These are phyloP conservation scores for Creontiades dilutus DNA, from an alignment of 2,888 invertebrate genomes.

Conservation along the genomic window DNA sequence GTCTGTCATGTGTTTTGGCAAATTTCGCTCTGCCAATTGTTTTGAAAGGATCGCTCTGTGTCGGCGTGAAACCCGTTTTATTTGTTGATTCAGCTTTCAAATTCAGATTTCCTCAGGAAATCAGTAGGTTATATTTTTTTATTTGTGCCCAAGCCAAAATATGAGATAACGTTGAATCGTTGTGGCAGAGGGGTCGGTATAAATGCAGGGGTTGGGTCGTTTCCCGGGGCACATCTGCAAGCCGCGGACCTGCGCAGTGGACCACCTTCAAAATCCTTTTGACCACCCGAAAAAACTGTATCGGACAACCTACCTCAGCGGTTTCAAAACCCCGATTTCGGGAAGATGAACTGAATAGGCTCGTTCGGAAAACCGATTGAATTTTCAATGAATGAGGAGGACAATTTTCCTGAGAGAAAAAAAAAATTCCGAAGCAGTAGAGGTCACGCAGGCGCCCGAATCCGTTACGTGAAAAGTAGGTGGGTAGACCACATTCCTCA, in stretches of 20 bases:
- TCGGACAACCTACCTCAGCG: not conserved
- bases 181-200: slow-evolving; percentile 54
- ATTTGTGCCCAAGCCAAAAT: not conserved
- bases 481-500: slow-evolving; percentile 23
- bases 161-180: not conserved
- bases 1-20: too few relatives aligned
- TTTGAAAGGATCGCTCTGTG: too few relatives aligned
- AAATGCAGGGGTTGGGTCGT: slow-evolving; percentile 71
- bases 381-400: not conserved
- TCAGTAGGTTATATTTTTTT: not conserved
- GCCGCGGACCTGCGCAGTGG: slow-evolving; percentile 68
- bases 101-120: too few relatives aligned
- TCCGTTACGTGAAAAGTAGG: slow-evolving; percentile 10
- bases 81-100: too few relatives aligned
- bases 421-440: slow-evolving; percentile 13
- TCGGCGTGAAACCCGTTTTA: too few relatives aligned
- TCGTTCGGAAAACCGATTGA: too few relatives aligned
- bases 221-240: slow-evolving; percentile 72
- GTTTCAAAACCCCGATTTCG: not conserved
- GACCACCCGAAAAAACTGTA: slow-evolving; percentile 58
- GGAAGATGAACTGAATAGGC: too few relatives aligned
- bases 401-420: not conserved
- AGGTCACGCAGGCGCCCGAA: slow-evolving; percentile 39
- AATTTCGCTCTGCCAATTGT: too few relatives aligned
- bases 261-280: slow-evolving; percentile 38